Evolutionary conservation across 2,797 vertebrate genomes (phyloP).

Genomic region (Liparis tanakae): DNA sequence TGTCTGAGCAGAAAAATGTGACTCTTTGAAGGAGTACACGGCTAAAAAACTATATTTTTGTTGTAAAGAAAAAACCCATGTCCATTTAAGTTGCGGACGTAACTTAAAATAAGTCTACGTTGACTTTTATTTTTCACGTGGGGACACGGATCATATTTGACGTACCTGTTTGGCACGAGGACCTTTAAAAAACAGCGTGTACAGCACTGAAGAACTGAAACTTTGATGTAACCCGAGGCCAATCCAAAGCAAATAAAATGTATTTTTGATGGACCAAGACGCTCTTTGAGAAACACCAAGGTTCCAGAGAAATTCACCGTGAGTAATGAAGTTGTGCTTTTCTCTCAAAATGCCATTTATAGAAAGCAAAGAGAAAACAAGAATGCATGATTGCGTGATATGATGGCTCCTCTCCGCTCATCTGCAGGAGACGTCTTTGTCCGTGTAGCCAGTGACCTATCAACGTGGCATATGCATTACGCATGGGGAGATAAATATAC

Average conservation of each 20-base stretch:
- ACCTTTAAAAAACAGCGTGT: not conserved
- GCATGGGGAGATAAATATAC: not conserved
- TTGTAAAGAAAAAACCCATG: not conserved
- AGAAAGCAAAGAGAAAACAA: not conserved
- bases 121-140: no score
- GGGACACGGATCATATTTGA: no score
- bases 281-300: not conserved
- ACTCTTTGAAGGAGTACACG: not conserved
- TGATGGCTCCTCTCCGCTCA: slow-evolving; percentile 35
- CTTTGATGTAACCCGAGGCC: not conserved
- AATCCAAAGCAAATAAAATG: not conserved
- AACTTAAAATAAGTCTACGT: no score
- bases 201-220: not conserved
- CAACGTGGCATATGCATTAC: not conserved
- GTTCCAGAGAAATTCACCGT: not conserved
- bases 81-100: not conserved
- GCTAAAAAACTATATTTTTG: not conserved
- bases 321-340: not conserved
- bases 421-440: slow-evolving; percentile 18
- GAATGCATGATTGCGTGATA: slow-evolving; percentile 17
- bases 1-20: not conserved
- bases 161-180: no score
- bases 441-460: not conserved
- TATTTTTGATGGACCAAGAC: not conserved
- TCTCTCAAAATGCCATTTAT: not conserved